Evolutionary conservation across 2,888 invertebrate species (phyloP).

Genomic region (Flexamia atlantica): DNA sequence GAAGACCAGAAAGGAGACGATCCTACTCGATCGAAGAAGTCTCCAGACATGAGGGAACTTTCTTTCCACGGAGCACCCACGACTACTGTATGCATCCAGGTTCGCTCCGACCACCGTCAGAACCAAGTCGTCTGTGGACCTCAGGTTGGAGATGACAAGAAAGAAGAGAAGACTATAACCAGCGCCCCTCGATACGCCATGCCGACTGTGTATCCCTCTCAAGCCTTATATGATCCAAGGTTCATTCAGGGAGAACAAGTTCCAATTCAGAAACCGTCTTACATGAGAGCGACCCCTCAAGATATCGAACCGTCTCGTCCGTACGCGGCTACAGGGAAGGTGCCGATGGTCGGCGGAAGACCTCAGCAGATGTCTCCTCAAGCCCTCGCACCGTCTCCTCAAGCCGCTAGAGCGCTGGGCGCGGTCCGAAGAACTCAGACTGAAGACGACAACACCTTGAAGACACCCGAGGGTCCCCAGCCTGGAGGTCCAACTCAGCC

Average conservation of each 20-base stretch:
- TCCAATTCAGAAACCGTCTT: not conserved
- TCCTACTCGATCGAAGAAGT: constrained; percentile 10
- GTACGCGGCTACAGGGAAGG: not conserved
- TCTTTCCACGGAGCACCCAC: not conserved
- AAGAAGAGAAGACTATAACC: not conserved
- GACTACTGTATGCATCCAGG: constrained; percentile 55
- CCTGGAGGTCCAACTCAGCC: not conserved
- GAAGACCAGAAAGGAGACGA: constrained; percentile 23
- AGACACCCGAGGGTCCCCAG: not conserved
- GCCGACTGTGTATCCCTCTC: not conserved
- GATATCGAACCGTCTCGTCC: constrained; percentile 11
- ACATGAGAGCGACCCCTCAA: not conserved
- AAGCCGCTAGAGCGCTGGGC: constrained; percentile 1
- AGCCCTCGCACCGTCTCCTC: not conserved
- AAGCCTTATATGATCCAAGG: not conserved
- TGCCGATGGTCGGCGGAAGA: not conserved
- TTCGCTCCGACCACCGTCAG: not conserved
- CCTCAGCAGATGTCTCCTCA: not conserved
- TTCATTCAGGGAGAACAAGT: not conserved
- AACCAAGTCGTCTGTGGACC: constrained; percentile 50
- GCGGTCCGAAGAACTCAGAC: not conserved
- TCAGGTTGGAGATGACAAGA: constrained; percentile 34
- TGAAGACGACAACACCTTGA: constrained; percentile 25
- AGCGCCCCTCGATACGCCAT: not conserved
- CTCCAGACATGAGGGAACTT: not conserved